phyloP scores from a whole-genome alignment of 2,797 vertebrate species.

The Macropus fuliginosus region DNA sequence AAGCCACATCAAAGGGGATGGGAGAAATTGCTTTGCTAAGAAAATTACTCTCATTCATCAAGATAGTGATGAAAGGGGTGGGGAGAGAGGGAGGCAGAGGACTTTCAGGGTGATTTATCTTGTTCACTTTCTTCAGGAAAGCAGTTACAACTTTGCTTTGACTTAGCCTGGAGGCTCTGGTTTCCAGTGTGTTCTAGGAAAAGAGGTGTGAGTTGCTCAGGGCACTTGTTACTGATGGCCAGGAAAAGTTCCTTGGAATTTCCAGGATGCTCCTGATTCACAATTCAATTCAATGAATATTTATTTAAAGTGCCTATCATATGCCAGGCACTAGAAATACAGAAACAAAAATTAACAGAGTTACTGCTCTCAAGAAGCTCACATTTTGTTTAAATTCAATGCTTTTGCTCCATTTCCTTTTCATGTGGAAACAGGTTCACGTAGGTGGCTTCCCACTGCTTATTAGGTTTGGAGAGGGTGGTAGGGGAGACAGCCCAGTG shows the following conservation, averaged over 20 bases:
- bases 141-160: not conserved
- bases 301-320: not conserved
- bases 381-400: not conserved
- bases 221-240: not conserved
- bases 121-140: not conserved
- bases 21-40: not conserved
- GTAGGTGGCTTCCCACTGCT: not conserved
- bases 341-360: not conserved
- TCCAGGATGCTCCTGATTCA: not conserved
- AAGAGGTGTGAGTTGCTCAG: not conserved
- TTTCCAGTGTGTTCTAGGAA: not conserved
- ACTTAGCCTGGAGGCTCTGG: not conserved
- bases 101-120: not conserved
- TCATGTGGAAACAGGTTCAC: not conserved
- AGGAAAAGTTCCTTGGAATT: not conserved
- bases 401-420: not conserved
- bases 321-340: not conserved
- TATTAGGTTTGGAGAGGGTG: not conserved
- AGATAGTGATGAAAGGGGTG: not conserved
- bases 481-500: not conserved
- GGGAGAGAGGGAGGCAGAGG: not conserved
- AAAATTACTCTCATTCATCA: constrained; percentile 23
- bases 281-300: not conserved
- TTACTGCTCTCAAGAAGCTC: not conserved
- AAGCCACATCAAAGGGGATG: not conserved